Conservation (phyloP, 2,797 vertebrate genomes). For the Mus caroli region DNA sequence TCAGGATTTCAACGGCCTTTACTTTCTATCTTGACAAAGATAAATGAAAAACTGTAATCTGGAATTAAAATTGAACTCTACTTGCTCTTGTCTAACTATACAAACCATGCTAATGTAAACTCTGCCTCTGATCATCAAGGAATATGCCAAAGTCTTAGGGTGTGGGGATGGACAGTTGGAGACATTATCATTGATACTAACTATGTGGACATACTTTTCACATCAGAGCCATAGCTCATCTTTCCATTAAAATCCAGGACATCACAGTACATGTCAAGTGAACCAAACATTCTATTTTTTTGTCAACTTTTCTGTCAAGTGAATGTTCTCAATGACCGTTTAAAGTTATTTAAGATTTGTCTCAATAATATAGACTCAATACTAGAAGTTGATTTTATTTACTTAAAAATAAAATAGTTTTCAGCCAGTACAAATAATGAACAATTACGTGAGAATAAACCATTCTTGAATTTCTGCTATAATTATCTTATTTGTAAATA, state of each 20-base stretch:
- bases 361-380: not conserved
- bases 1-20: not conserved
- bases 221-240: not conserved
- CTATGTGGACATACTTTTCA: not conserved
- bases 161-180: not conserved
- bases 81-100: not conserved
- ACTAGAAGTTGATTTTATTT: not conserved
- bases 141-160: not conserved
- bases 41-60: not conserved
- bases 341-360: slow-evolving; percentile 23
- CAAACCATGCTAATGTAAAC: not conserved
- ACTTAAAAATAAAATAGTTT: slow-evolving; percentile 6
- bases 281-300: not conserved
- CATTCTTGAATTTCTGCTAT: not conserved
- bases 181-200: not conserved
- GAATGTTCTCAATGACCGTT: not conserved
- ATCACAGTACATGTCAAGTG: not conserved
- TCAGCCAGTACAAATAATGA: not conserved
- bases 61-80: not conserved
- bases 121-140: not conserved
- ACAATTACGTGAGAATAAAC: not conserved
- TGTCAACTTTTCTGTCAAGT: not conserved
- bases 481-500: not conserved
- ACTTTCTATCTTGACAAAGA: not conserved
- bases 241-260: not conserved